phyloP scores from a whole-genome alignment of 1,140 invertebrate genomes.

The Dendroctonus ponderosae region DNA sequence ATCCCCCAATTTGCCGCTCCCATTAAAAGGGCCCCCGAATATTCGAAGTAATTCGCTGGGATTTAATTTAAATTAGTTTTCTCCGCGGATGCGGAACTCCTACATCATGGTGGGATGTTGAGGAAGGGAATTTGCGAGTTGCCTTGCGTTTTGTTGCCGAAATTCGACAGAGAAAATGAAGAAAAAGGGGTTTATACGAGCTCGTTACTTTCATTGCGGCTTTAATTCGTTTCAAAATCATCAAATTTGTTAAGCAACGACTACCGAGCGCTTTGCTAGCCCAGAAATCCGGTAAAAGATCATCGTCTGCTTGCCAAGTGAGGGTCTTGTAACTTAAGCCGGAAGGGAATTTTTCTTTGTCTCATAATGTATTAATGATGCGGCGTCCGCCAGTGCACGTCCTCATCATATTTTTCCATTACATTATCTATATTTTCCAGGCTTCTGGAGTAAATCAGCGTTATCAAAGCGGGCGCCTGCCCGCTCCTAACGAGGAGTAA shows the following conservation, averaged over 20 bases:
- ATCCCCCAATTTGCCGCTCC: slow-evolving; percentile 30
- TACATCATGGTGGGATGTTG: slow-evolving; percentile 41
- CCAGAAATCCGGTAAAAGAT: too few species aligned
- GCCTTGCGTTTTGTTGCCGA: background rate
- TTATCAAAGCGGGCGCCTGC: slow-evolving; percentile 42
- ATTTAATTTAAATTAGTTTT: slow-evolving; percentile 52
- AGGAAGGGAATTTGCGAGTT: slow-evolving; percentile 22
- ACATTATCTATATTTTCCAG: slow-evolving; percentile 33
- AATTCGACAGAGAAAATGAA: background rate
- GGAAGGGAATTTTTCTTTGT: too few species aligned
- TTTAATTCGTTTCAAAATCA: too few species aligned
- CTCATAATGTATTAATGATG: slow-evolving; percentile 17
- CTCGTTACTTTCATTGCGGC: too few species aligned
- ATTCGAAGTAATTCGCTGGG: slow-evolving; percentile 48
- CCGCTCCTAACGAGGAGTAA: slow-evolving; percentile 47
- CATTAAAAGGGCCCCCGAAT: slow-evolving; percentile 18
- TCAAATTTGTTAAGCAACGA: too few species aligned
- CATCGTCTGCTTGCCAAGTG: too few species aligned
- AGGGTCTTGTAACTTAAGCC: too few species aligned
- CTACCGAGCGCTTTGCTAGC: too few species aligned
- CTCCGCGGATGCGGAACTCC: slow-evolving; percentile 45
- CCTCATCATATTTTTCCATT: slow-evolving; percentile 29
- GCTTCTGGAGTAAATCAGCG: slow-evolving; percentile 47
- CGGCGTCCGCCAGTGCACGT: slow-evolving; percentile 38
- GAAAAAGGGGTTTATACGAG: too few species aligned